Conservation (phyloP, 2,113 vertebrate species). For the Beaufortia kweichowensis region DNA sequence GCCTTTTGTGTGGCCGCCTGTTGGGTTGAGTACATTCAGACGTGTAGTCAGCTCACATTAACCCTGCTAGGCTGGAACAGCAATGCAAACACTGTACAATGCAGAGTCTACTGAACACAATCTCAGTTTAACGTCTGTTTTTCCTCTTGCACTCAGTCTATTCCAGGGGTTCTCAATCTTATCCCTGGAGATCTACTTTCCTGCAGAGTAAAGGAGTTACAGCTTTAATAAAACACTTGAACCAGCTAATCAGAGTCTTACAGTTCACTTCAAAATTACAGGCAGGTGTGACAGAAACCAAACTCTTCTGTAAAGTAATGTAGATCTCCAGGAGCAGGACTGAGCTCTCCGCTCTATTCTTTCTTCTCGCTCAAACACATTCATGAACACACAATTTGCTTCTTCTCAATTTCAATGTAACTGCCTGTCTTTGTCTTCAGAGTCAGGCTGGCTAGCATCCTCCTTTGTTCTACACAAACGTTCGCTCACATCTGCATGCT, state of each 20-base stretch:
- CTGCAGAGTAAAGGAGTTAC: too few species aligned
- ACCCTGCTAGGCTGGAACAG: slow-evolving; percentile 46
- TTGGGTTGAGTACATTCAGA: slow-evolving; percentile 47
- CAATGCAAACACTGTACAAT: slow-evolving; percentile 16
- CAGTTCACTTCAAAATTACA: too few species aligned
- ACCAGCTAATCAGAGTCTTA: too few species aligned
- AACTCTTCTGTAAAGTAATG: too few species aligned
- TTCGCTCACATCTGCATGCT: slow-evolving; percentile 24
- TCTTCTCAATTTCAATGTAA: not conserved
- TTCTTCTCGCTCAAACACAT: slow-evolving; percentile 6
- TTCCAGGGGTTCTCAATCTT: not conserved
- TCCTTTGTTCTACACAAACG: slow-evolving; percentile 24
- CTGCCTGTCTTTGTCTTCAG: slow-evolving; percentile 9
- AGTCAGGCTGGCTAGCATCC: slow-evolving; percentile 8
- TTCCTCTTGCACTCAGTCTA: not conserved
- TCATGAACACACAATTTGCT: slow-evolving; percentile 18
- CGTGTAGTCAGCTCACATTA: slow-evolving; percentile 47
- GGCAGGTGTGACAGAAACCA: too few species aligned
- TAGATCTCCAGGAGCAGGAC: too few species aligned
- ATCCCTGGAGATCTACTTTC: too few species aligned
- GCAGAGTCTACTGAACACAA: slow-evolving; percentile 9
- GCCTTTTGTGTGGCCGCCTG: slow-evolving; percentile 42
- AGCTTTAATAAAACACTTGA: too few species aligned
- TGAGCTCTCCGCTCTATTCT: not conserved
- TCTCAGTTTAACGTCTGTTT: slow-evolving; percentile 8